Conservation (phyloP, 2,797 vertebrate species). For the Alcedo atthis region DNA sequence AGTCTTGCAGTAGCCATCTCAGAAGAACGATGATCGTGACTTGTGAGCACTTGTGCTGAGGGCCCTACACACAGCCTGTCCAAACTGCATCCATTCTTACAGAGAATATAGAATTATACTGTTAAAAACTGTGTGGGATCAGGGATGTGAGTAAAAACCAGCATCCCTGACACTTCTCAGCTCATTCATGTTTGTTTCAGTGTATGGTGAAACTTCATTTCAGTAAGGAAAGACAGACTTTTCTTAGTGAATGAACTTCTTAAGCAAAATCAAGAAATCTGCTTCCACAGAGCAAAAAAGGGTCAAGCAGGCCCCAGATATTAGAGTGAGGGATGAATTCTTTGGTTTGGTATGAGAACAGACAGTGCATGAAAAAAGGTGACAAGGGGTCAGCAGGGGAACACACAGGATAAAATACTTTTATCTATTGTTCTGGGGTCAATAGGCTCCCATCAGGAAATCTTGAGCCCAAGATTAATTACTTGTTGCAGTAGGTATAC, state of each 20-base stretch:
- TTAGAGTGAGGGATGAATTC: constrained; percentile 84
- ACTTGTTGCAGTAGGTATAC: constrained; percentile 83
- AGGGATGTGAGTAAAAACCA: not conserved
- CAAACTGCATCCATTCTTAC: not conserved
- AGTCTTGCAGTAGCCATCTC: not conserved
- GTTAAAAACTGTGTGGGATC: not conserved
- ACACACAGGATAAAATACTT: constrained; percentile 87
- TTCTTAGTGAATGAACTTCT: not conserved
- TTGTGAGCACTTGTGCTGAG: not conserved
- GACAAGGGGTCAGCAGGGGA: constrained; percentile 86
- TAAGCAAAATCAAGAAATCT: constrained; percentile 14
- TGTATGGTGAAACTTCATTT: not conserved
- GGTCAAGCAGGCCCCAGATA: constrained; percentile 81
- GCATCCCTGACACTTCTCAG: not conserved
- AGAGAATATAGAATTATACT: not conserved
- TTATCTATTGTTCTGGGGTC: constrained; percentile 93
- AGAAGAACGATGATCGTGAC: not conserved
- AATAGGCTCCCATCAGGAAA: constrained; percentile 90
- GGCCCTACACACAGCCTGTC: no score
- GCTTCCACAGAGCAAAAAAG: constrained; percentile 38
- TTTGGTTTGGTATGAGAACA: constrained; percentile 78
- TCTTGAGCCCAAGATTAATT: constrained; percentile 90
- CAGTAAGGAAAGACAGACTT: not conserved
- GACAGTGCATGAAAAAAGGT: constrained; percentile 83
- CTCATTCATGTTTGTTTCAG: not conserved